These are phyloP conservation scores for Machimus rusticus DNA, from an alignment of 2,888 invertebrate species.

Conservation along the genomic window DNA sequence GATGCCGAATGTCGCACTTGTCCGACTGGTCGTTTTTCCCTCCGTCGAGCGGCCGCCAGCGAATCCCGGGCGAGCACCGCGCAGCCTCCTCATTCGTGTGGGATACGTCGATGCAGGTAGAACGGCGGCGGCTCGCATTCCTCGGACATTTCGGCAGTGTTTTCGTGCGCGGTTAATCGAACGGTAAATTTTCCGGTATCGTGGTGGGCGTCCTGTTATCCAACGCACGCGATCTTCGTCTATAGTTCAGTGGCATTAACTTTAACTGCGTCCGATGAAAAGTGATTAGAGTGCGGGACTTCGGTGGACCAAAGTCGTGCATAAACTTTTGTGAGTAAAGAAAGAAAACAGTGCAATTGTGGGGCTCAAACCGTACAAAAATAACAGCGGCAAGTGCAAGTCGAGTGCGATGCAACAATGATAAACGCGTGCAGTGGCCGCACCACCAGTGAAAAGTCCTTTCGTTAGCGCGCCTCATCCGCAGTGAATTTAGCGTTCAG, in stretches of 20 bases:
- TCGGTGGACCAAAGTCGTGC: neutral
- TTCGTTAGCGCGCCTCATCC: neutral
- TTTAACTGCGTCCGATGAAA: neutral
- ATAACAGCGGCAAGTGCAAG: neutral
- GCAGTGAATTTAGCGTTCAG: neutral
- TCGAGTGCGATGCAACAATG: neutral
- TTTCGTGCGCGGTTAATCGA: neutral
- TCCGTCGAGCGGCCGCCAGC: neutral
- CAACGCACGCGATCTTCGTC: neutral
- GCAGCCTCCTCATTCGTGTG: slow-evolving; percentile 43
- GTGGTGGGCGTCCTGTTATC: neutral
- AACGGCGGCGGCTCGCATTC: neutral
- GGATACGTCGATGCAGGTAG: slow-evolving; percentile 39
- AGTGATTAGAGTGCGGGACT: neutral
- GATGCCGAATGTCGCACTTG: slow-evolving; percentile 5
- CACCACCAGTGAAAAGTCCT: neutral
- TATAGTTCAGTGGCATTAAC: neutral
- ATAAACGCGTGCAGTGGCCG: neutral
- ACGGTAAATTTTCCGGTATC: neutral
- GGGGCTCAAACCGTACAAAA: neutral
- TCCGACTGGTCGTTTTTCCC: slow-evolving; percentile 10
- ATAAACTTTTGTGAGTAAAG: neutral
- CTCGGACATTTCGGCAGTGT: neutral
- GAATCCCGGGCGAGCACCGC: neutral
- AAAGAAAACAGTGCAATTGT: neutral